Base-by-base conservation (phyloP, 2,113 vertebrate genomes). In the Heterotilapia buettikoferi region DNA sequence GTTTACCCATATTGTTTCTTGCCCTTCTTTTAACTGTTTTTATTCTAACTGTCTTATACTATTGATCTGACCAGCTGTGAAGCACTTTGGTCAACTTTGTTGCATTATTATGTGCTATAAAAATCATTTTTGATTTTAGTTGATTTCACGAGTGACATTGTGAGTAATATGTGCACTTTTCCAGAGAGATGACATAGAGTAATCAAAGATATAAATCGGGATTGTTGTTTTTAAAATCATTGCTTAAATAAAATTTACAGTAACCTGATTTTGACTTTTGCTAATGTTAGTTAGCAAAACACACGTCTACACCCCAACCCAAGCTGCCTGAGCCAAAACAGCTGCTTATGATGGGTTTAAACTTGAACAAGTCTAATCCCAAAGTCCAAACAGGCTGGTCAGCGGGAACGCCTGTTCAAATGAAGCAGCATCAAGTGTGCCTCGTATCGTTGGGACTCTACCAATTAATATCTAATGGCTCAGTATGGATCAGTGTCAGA, bases 351-450 rank as follows among this genome's bases (percentile, higher is more conserved):
- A 53, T 53, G 50, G 50, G 18, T 53, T 53, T 3, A 53, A 3
- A 53, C 5, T 9, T 53, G 18, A 53, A n/a, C 19, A 21, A n/a
- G 52, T 21, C 43, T 14, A 45, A 45, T 5, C 45, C 45, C 45
- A 47, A 47, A 18, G 45, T 47, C 45, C 45, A 47, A 16, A 47
- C 19, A 53, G 19, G 19, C 9, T 53, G 52, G 5, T 53, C 19
- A 53, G 19, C 1, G 5, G 6, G 19, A 53, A 53, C 19, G 1
- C 9, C 8, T n/a, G 19, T 9, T n/a, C 9, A n/a, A 0, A 21
- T 0, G 9, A n/a, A 10, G 9, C 52, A 53, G 9, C 7, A 53
- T 53, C 52, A 21, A 53, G 19, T n/a, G 19, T 21, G 19, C 1
- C 52, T 21, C 10, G 52, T 10, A 53, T 53, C 9, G 3, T 0